Percentiles rank a stretch among this genome's conserved stretches.
phyloP scores from a whole-genome alignment of 1,140 invertebrate genomes.

The Bombus pyrosoma region DNA sequence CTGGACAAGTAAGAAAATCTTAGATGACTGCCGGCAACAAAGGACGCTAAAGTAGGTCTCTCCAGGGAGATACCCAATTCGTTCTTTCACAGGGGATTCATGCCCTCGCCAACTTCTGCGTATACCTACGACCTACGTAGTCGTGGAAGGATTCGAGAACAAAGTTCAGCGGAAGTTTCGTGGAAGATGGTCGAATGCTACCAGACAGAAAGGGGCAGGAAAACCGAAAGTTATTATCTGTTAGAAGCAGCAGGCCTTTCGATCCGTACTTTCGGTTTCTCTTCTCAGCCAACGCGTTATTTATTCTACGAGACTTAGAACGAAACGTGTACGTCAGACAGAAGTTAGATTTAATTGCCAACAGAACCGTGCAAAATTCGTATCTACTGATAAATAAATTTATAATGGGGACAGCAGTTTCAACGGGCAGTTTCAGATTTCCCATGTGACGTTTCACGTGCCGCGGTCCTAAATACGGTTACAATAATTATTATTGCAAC shows the following conservation, averaged over 20 bases:
- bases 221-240: constrained; percentile 72
- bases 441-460: constrained; percentile 69
- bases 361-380: constrained; percentile 6
- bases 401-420: constrained; percentile 54
- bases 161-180: constrained; percentile 59
- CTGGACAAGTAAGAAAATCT: constrained; percentile 36
- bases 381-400: constrained; percentile 62
- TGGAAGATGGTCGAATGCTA: constrained; percentile 47
- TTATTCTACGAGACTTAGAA: constrained; percentile 19
- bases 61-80: constrained; percentile 39
- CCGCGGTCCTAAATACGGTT: constrained; percentile 65
- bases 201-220: constrained; percentile 6
- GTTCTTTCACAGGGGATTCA: constrained; percentile 38
- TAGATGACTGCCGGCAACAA: constrained; percentile 46
- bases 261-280: constrained; percentile 35
- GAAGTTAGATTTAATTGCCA: constrained; percentile 23
- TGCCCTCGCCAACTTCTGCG: constrained; percentile 41
- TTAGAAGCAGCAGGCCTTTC: constrained; percentile 64
- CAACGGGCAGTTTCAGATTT: constrained; percentile 69
- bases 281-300: constrained; percentile 20
- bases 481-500: constrained; percentile 69
- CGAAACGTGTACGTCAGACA: no score
- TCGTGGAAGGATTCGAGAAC: constrained; percentile 49
- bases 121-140: constrained; percentile 33
- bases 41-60: constrained; percentile 54